These are phyloP conservation scores for Yasuhikotakia modesta DNA, from an alignment of 2,797 vertebrate genomes.

Conservation along the genomic window DNA sequence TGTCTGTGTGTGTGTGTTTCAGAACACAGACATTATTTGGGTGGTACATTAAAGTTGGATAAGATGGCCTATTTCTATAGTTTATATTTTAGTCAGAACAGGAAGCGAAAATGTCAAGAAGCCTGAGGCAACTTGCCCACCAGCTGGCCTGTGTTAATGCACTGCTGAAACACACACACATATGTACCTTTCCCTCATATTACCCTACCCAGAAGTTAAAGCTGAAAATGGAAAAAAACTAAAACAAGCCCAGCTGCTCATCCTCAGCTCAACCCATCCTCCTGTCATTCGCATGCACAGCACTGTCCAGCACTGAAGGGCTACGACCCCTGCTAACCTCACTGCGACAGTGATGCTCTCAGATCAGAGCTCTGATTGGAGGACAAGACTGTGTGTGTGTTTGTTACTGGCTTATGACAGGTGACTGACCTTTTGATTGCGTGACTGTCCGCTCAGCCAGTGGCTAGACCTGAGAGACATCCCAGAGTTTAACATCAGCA, in stretches of 20 bases:
- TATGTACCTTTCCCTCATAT: background rate
- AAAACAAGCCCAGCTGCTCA: conserved; percentile 14
- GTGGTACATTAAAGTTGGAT: conserved; percentile 7
- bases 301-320: background rate
- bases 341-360: background rate
- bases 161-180: background rate
- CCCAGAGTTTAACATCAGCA: conserved; percentile 21
- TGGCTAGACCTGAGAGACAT: conserved; percentile 22
- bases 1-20: background rate
- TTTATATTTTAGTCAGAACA: conserved; percentile 29
- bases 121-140: conserved; percentile 1
- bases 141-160: conserved; percentile 15
- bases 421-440: conserved; percentile 27
- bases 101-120: conserved; percentile 29
- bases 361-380: conserved; percentile 25
- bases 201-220: conserved; percentile 3
- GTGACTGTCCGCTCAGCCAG: conserved; percentile 1
- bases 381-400: background rate
- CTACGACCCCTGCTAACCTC: conserved; percentile 14
- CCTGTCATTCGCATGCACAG: conserved; percentile 9
- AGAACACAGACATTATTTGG: background rate
- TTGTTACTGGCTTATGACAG: conserved; percentile 2
- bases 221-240: conserved; percentile 14
- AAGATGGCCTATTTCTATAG: background rate
- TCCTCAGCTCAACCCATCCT: conserved; percentile 18